Evolutionary conservation across 2,888 invertebrate genomes (phyloP).

Genomic region (Luperina testacea): DNA sequence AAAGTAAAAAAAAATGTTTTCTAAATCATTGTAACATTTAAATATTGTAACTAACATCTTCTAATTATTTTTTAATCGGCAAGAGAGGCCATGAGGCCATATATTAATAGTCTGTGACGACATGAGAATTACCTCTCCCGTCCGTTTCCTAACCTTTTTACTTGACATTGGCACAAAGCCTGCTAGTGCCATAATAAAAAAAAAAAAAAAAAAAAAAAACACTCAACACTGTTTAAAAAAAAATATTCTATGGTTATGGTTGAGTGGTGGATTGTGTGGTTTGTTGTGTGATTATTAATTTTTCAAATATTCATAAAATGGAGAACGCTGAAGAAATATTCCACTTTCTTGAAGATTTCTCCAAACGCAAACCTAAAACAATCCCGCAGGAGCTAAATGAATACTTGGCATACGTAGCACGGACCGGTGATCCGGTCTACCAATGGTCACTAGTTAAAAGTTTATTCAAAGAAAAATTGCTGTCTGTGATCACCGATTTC

Average conservation of each 20-base stretch:
- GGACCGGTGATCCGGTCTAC: conserved; percentile 98
- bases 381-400: conserved; percentile 97
- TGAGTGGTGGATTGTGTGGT: conserved; percentile 46
- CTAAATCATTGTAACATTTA: not conserved
- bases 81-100: not conserved
- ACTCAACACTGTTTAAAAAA: conserved; percentile 1
- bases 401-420: conserved; percentile 96
- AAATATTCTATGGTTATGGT: conserved; percentile 44
- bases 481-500: conserved; percentile 96
- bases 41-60: not conserved
- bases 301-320: conserved; percentile 84
- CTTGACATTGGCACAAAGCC: too few relatives aligned
- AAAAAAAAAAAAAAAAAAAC: not conserved
- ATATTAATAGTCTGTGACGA: conserved; percentile 6
- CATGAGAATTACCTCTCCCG: too few relatives aligned
- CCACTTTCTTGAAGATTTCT: conserved; percentile 95
- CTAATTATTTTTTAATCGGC: not conserved
- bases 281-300: conserved; percentile 49
- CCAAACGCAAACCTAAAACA: conserved; percentile 93
- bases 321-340: conserved; percentile 96
- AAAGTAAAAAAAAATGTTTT: not conserved
- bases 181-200: too few relatives aligned
- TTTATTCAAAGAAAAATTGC: conserved; percentile 96
- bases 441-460: conserved; percentile 97
- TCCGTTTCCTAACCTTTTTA: too few relatives aligned